Percentiles rank a stretch among this genome's conserved stretches.
phyloP scores from a whole-genome alignment of 2,113 vertebrate species.

The Halichoeres trimaculatus region DNA sequence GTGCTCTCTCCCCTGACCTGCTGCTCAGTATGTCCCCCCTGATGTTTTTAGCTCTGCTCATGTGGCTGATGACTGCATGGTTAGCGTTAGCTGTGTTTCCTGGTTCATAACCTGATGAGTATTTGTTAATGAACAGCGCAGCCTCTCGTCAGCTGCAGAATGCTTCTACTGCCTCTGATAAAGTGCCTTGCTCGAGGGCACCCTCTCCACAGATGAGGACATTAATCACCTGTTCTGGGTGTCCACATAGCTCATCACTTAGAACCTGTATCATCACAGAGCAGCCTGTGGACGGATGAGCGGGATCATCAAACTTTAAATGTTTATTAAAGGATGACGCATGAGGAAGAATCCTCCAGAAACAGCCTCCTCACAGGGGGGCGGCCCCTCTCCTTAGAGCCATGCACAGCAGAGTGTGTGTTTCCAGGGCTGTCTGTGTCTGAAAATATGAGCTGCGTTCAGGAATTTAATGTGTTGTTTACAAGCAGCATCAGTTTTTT shows the following conservation, averaged over 20 bases:
- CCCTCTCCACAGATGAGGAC: slow-evolving; percentile 16
- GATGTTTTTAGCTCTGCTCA: too few relatives aligned
- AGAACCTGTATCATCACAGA: slow-evolving; percentile 4
- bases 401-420: background rate
- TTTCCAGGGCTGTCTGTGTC: background rate
- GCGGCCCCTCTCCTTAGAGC: too few relatives aligned
- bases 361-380: background rate
- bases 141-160: background rate
- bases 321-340: background rate
- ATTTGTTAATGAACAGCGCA: too few relatives aligned
- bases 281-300: slow-evolving; percentile 1
- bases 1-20: too few relatives aligned
- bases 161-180: slow-evolving; percentile 17
- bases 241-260: slow-evolving; percentile 27
- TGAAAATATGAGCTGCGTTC: background rate
- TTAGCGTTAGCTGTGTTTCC: too few relatives aligned
- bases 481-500: background rate
- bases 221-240: slow-evolving; percentile 42
- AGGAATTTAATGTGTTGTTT: background rate
- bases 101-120: too few relatives aligned
- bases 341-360: background rate
- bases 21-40: too few relatives aligned
- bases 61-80: too few relatives aligned
- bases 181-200: slow-evolving; percentile 59
- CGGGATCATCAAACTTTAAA: background rate